Evolutionary conservation across 2,113 vertebrate species (phyloP).

Genomic region (Stigmatopora nigra): DNA sequence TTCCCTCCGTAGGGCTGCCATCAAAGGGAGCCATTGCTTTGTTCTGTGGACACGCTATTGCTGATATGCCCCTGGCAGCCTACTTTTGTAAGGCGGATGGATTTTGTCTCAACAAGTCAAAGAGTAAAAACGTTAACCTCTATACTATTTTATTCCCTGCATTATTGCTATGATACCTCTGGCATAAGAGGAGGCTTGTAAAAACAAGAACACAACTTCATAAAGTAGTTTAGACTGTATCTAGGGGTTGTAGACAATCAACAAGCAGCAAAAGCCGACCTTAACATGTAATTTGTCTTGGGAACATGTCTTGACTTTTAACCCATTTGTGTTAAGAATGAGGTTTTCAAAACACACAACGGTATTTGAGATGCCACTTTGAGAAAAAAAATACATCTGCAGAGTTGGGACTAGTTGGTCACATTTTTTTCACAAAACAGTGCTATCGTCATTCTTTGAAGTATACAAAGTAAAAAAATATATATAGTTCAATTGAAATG

Average conservation of each 20-base stretch:
- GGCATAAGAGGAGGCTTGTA: not conserved
- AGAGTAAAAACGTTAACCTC: not conserved
- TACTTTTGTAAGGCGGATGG: constrained; percentile 1
- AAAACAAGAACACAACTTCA: not conserved
- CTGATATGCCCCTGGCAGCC: constrained; percentile 35
- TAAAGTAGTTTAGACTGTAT: not conserved
- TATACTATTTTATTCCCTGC: not conserved
- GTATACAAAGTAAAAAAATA: too few relatives aligned
- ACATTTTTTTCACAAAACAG: too few relatives aligned
- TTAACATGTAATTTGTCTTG: not conserved
- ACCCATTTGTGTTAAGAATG: not conserved
- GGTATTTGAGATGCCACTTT: too few relatives aligned
- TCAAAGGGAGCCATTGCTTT: constrained; percentile 55
- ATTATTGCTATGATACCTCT: not conserved
- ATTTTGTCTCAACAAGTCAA: constrained; percentile 5
- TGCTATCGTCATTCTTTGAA: too few relatives aligned
- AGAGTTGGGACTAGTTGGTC: too few relatives aligned
- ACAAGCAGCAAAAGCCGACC: not conserved
- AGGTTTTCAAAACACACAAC: too few relatives aligned
- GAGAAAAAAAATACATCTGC: too few relatives aligned
- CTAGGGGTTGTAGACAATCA: not conserved
- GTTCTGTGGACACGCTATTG: constrained; percentile 43
- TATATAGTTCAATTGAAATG: too few relatives aligned
- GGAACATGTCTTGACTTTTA: not conserved
- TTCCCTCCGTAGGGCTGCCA: constrained; percentile 55